Percentiles rank a stretch among this genome's conserved stretches.
These are phyloP conservation scores for Bos indicus DNA, from an alignment of 2,113 vertebrate species.

Conservation along the genomic window DNA sequence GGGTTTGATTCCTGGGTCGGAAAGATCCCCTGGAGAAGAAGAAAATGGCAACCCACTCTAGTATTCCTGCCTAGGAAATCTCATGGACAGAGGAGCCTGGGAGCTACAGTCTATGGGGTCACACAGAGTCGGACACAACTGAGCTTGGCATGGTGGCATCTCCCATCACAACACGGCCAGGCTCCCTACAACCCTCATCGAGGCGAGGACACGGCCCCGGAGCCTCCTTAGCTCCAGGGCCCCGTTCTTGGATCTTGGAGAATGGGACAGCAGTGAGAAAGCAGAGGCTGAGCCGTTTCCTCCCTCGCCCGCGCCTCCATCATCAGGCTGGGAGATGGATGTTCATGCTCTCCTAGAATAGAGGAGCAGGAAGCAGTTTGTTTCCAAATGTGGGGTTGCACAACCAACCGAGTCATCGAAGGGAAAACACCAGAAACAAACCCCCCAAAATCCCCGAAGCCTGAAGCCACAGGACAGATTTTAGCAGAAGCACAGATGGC, in stretches of 20 bases:
- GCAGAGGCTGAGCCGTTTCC: neutral
- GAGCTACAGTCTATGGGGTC: neutral
- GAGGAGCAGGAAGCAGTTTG: conserved; percentile 37
- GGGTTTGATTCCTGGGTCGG: neutral
- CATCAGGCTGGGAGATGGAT: neutral
- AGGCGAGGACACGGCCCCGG: neutral
- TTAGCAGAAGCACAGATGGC: neutral
- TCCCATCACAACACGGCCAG: neutral
- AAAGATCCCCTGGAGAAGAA: neutral
- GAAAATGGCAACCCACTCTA: neutral
- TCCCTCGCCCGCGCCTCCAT: neutral
- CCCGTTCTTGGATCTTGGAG: neutral
- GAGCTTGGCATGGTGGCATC: neutral
- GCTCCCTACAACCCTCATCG: too few species aligned
- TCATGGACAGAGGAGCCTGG: neutral
- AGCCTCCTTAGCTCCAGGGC: neutral
- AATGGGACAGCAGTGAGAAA: neutral
- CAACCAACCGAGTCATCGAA: neutral
- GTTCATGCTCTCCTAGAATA: neutral
- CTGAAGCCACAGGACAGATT: neutral
- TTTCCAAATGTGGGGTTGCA: neutral
- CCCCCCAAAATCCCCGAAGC: conserved; percentile 4
- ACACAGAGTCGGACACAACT: neutral
- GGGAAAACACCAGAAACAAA: conserved; percentile 49
- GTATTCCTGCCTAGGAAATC: neutral